Evolutionary conservation across 1,140 invertebrate genomes (phyloP).

Genomic region (Rhagoletis pomonella): DNA sequence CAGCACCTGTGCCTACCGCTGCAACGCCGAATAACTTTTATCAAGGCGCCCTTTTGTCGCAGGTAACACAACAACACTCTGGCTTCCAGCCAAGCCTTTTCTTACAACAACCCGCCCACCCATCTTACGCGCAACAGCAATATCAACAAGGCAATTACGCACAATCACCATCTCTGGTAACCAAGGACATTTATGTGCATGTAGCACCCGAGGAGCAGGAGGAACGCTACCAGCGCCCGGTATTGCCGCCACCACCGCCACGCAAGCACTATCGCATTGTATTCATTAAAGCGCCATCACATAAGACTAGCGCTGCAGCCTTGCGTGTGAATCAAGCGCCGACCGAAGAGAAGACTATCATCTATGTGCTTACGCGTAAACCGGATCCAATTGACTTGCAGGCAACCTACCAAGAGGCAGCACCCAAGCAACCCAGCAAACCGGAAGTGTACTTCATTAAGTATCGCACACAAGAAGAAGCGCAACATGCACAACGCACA

Average conservation of each 20-base stretch:
- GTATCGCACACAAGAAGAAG: slow-evolving; percentile 82
- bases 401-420: slow-evolving; percentile 76
- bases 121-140: slow-evolving; percentile 54
- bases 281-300: slow-evolving; percentile 88
- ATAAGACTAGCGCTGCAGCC: slow-evolving; percentile 79
- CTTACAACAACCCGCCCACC: slow-evolving; percentile 54
- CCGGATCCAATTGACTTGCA: slow-evolving; percentile 78
- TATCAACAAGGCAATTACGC: slow-evolving; percentile 44
- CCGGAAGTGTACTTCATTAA: slow-evolving; percentile 86
- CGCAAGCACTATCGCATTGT: slow-evolving; percentile 91
- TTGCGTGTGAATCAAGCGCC: slow-evolving; percentile 78
- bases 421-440: slow-evolving; percentile 80
- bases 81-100: slow-evolving; percentile 22
- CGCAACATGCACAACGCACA: slow-evolving; percentile 71
- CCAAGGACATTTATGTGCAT: slow-evolving; percentile 73
- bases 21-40: slow-evolving; percentile 56
- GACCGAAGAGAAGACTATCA: slow-evolving; percentile 89
- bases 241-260: slow-evolving; percentile 73
- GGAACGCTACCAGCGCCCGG: slow-evolving; percentile 61
- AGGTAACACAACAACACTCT: background rate
- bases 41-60: background rate
- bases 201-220: slow-evolving; percentile 67
- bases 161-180: slow-evolving; percentile 59
- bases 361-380: slow-evolving; percentile 89
- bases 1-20: slow-evolving; percentile 56